A percentile compares a stretch with the other conserved stretches of the same genome.
phyloP scores from a whole-genome alignment of 2,113 vertebrate species.

The Recurvirostra avosetta region DNA sequence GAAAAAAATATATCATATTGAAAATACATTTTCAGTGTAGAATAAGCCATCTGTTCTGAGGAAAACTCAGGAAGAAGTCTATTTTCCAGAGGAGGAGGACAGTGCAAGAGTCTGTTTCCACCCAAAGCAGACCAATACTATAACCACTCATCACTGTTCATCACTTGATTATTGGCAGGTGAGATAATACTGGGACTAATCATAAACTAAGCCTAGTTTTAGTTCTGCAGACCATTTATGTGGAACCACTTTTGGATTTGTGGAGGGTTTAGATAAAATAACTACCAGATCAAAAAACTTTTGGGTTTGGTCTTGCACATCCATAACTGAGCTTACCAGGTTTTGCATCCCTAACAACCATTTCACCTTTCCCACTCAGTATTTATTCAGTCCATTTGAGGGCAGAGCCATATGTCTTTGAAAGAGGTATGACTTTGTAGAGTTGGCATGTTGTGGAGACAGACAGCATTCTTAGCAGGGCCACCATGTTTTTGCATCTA shows the following conservation, averaged over 20 bases:
- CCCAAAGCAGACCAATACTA: neutral
- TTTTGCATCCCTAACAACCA: neutral
- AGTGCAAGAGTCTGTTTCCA: neutral
- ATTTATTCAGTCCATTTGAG: neutral
- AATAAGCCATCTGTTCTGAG: neutral
- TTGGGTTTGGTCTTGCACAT: neutral
- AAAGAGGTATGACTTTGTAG: neutral
- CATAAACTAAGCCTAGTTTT: neutral
- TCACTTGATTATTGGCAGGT: fast-evolving
- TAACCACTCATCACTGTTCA: neutral
- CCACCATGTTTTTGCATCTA: neutral
- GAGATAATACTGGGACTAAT: neutral
- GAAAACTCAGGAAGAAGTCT: neutral
- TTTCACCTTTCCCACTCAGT: neutral
- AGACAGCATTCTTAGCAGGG: neutral
- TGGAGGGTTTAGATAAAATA: neutral
- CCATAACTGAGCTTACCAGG: neutral
- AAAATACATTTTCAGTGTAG: neutral
- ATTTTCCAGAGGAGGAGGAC: neutral
- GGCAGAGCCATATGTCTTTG: neutral
- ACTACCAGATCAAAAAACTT: neutral
- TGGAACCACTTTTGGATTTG: neutral
- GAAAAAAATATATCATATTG: neutral
- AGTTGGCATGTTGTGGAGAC: neutral
- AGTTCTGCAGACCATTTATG: neutral